Conservation (phyloP, 1,140 invertebrate genomes). For the Procambarus clarkii region DNA sequence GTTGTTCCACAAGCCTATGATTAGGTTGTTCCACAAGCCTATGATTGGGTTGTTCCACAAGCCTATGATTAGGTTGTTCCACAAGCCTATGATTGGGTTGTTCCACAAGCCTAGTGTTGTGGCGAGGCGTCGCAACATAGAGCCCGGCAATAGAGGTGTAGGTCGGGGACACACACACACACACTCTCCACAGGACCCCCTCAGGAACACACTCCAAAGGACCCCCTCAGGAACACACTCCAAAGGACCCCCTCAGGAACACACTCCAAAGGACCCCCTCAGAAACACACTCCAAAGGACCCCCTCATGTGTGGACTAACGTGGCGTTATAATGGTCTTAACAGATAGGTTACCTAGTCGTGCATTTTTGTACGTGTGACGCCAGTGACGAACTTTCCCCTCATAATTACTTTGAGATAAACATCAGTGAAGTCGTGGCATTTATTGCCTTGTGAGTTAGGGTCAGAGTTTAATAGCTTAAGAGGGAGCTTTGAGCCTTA, state of each 20-base stretch:
- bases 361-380: constrained; percentile 27
- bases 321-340: constrained; percentile 3
- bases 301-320: not conserved
- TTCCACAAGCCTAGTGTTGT: not conserved
- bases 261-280: not conserved
- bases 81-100: too few species aligned
- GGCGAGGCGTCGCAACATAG: not conserved
- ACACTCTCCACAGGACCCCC: too few species aligned
- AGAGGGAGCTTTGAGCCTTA: constrained; percentile 33
- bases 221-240: too few species aligned
- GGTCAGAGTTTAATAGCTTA: constrained; percentile 7
- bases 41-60: too few species aligned
- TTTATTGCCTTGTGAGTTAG: constrained; percentile 43
- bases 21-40: too few species aligned
- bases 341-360: constrained; percentile 3
- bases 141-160: not conserved
- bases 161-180: not conserved
- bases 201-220: too few species aligned
- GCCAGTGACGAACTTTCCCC: constrained; percentile 41
- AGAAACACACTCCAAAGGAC: not conserved
- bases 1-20: too few species aligned
- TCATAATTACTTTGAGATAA: constrained; percentile 65
- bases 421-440: constrained; percentile 43
- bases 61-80: too few species aligned
- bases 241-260: not conserved